These are phyloP conservation scores for Maconellicoccus hirsutus DNA, from an alignment of 1,140 invertebrate genomes.

Conservation along the genomic window DNA sequence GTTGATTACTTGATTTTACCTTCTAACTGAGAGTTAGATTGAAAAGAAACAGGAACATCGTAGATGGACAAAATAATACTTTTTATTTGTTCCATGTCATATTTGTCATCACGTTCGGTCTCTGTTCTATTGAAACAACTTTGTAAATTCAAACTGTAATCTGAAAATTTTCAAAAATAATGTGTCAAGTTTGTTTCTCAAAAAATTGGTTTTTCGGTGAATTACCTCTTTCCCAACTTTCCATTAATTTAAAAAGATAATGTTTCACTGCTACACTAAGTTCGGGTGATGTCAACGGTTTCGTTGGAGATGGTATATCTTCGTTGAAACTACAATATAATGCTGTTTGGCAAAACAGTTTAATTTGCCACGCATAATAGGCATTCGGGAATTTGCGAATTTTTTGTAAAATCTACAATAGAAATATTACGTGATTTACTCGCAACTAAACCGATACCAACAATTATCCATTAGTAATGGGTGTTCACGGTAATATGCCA, in stretches of 20 bases:
- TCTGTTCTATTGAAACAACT: neutral
- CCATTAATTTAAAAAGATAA: neutral
- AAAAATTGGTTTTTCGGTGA: neutral
- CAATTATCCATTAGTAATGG: neutral
- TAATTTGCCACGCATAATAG: slow-evolving; percentile 6
- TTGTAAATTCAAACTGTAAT: neutral
- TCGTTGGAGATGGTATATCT: neutral
- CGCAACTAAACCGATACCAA: neutral
- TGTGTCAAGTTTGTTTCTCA: no score
- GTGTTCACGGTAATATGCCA: neutral
- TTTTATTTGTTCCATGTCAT: neutral
- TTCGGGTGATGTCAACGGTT: neutral
- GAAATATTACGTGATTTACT: neutral
- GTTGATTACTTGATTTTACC: neutral
- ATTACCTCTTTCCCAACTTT: neutral
- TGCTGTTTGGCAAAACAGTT: slow-evolving; percentile 5
- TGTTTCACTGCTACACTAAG: neutral
- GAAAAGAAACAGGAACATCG: neutral
- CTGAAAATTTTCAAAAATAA: neutral
- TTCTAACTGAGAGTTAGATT: neutral
- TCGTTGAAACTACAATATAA: neutral
- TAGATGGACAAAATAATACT: slow-evolving; percentile 3
- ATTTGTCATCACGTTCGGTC: neutral
- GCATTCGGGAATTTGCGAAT: slow-evolving; percentile 1
- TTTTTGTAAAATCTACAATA: neutral